phyloP scores from a whole-genome alignment of 1,140 invertebrate genomes.

The Dendroctonus valens region DNA sequence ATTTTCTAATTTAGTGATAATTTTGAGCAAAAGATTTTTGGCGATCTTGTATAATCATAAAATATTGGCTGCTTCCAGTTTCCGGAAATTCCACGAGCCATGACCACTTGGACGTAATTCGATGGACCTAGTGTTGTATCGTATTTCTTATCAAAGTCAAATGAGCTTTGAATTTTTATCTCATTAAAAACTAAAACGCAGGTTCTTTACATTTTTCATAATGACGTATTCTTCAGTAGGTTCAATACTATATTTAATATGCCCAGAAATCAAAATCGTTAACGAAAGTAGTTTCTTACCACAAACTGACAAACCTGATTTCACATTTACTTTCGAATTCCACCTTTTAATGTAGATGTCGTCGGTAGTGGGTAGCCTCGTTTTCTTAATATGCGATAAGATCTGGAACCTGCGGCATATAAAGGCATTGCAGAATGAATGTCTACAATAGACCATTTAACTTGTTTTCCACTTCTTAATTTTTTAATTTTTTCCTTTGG shows the following conservation, averaged over 20 bases:
- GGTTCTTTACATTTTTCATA: too few relatives aligned
- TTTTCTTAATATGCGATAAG: conserved; percentile 25
- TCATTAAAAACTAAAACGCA: too few relatives aligned
- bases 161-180: too few relatives aligned
- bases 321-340: conserved; percentile 24
- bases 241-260: conserved; percentile 21
- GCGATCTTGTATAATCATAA: too few relatives aligned
- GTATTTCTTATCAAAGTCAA: too few relatives aligned
- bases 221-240: too few relatives aligned
- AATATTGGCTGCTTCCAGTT: too few relatives aligned
- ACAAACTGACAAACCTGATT: conserved; percentile 14
- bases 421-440: conserved; percentile 22
- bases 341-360: conserved; percentile 23
- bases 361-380: conserved; percentile 17
- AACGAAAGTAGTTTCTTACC: neutral
- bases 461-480: conserved; percentile 17
- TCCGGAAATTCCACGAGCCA: too few relatives aligned
- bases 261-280: conserved; percentile 21
- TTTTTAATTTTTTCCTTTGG: conserved; percentile 20
- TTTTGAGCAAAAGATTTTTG: too few relatives aligned
- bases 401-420: conserved; percentile 22
- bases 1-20: too few relatives aligned
- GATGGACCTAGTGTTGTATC: too few relatives aligned
- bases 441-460: conserved; percentile 22
- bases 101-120: too few relatives aligned